phyloP scores from a whole-genome alignment of 2,888 invertebrate genomes.

The Kryphioiulus occultus region DNA sequence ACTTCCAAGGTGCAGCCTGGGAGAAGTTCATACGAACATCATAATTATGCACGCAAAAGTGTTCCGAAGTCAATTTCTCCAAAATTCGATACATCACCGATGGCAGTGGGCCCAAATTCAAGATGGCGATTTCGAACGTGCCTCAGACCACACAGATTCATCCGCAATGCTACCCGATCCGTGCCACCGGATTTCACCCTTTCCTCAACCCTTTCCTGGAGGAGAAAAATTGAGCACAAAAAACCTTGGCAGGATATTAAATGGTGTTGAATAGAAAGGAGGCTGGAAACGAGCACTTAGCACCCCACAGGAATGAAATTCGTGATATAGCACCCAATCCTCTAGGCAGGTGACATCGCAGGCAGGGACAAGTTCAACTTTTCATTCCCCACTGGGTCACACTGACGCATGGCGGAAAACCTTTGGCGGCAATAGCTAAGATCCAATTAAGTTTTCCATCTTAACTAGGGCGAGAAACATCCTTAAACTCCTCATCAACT shows the following conservation, averaged over 20 bases:
- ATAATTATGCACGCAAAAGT: no score
- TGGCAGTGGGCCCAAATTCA: neutral
- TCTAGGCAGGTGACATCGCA: neutral
- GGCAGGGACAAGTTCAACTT: neutral
- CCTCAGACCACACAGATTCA: neutral
- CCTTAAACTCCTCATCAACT: neutral
- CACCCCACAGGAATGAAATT: neutral
- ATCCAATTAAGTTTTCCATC: neutral
- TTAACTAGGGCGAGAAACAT: conserved; percentile 12
- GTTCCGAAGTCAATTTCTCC: no score
- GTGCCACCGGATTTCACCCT: neutral
- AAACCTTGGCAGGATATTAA: neutral
- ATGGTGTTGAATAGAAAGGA: neutral
- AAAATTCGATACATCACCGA: no score
- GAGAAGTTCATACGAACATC: no score
- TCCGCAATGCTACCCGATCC: neutral
- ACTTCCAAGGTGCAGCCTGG: no score
- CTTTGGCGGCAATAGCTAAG: neutral
- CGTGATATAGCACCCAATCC: neutral
- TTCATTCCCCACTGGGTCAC: neutral
- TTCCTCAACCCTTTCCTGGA: neutral
- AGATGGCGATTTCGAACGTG: neutral
- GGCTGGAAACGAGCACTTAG: neutral
- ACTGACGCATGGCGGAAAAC: neutral
- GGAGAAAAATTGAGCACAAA: neutral